Percentiles rank a stretch among this genome's conserved stretches.
Conservation (phyloP, 1,140 invertebrate species). For the Forficula auricularia region DNA sequence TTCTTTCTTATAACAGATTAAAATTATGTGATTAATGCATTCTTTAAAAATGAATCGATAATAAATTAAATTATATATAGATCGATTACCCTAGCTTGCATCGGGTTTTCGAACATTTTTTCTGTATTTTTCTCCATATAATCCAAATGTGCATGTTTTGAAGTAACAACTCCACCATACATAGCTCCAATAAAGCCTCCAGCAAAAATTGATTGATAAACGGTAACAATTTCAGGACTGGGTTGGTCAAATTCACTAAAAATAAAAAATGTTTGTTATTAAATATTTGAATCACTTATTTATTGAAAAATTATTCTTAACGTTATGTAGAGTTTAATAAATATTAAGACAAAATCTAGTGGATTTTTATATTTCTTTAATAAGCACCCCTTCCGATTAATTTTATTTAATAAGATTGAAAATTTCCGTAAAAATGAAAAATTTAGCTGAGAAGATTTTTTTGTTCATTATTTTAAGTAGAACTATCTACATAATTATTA, state of each 20-base stretch:
- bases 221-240: slow-evolving; percentile 36
- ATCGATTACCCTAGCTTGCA: slow-evolving; percentile 42
- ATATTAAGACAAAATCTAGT: too few species aligned
- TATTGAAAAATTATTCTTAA: too few species aligned
- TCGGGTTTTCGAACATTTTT: slow-evolving; percentile 40
- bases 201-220: slow-evolving; percentile 32
- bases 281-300: too few species aligned
- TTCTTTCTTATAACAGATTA: slow-evolving; percentile 31
- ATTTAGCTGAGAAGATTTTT: too few species aligned
- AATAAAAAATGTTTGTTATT: slow-evolving; percentile 16
- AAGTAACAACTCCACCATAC: slow-evolving; percentile 40
- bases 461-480: too few species aligned
- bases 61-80: background rate
- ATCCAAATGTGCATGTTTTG: slow-evolving; percentile 37
- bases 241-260: slow-evolving; percentile 38
- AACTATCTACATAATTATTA: too few species aligned
- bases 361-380: too few species aligned
- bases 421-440: too few species aligned
- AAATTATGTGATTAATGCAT: background rate
- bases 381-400: too few species aligned
- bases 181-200: slow-evolving; percentile 37
- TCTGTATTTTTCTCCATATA: slow-evolving; percentile 58
- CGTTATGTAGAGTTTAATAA: too few species aligned
- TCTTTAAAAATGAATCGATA: background rate
- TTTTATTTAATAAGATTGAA: too few species aligned